phyloP scores from a whole-genome alignment of 2,888 invertebrate species.

The Rotaria socialis region DNA sequence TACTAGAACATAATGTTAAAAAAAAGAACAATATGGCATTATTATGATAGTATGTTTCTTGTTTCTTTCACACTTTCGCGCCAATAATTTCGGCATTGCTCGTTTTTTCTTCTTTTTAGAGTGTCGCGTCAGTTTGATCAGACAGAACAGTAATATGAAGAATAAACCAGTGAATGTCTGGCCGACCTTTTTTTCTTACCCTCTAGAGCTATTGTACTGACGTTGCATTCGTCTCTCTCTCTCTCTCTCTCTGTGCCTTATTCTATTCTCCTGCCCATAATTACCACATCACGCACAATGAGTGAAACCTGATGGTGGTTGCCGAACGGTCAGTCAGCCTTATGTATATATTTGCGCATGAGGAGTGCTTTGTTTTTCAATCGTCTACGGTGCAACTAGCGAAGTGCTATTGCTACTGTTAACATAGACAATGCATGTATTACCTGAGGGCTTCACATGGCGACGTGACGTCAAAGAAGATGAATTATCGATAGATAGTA shows the following conservation, averaged over 20 bases:
- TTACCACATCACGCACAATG: constrained; percentile 9
- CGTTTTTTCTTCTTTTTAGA: neutral
- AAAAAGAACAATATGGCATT: neutral
- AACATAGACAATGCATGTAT: neutral
- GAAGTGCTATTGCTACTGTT: neutral
- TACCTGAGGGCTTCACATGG: neutral
- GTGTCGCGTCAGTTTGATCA: neutral
- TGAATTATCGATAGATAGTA: neutral
- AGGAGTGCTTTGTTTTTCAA: constrained; percentile 21
- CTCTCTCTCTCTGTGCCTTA: neutral
- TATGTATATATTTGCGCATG: neutral
- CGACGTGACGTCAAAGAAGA: constrained; percentile 6
- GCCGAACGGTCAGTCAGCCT: neutral
- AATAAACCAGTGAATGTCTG: neutral
- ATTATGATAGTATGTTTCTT: constrained; percentile 6
- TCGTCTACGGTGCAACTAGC: constrained; percentile 10
- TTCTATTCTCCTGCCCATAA: constrained; percentile 1
- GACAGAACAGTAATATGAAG: neutral
- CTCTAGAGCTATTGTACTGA: neutral
- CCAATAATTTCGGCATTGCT: neutral
- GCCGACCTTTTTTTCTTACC: neutral
- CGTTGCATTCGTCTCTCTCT: neutral
- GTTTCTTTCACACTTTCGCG: neutral
- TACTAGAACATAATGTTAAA: neutral
- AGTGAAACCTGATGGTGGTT: constrained; percentile 14